These are phyloP conservation scores for Promerops cafer DNA, from an alignment of 2,113 vertebrate species.

Conservation along the genomic window DNA sequence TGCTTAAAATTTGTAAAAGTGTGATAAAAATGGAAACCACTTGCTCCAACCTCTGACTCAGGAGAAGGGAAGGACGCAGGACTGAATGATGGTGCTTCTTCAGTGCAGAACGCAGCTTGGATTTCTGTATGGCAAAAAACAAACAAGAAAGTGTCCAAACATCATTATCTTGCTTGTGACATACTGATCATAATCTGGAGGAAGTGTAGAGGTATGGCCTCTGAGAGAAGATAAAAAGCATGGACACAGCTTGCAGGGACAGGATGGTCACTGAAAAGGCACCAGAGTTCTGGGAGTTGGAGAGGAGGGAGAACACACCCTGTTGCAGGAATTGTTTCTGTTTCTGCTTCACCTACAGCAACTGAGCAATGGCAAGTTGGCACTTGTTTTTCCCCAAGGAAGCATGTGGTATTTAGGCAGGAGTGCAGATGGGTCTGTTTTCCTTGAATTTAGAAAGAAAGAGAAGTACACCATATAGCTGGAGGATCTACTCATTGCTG, in stretches of 20 bases:
- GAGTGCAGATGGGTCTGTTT: background rate
- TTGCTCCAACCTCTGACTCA: background rate
- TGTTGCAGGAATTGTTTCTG: background rate
- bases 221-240: background rate
- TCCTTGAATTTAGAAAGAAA: background rate
- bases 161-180: background rate
- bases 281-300: background rate
- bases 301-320: background rate
- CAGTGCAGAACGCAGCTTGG: background rate
- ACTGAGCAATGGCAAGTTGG: background rate
- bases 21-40: background rate
- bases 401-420: background rate
- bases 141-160: background rate
- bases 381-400: background rate
- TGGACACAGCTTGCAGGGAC: background rate
- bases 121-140: background rate
- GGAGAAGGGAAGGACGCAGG: background rate
- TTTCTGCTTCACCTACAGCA: background rate
- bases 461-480: background rate
- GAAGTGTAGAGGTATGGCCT: background rate
- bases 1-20: background rate
- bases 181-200: background rate
- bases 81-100: background rate
- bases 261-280: background rate
- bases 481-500: background rate